Conservation (phyloP, 2,113 vertebrate genomes). For the Heptranchias perlo region DNA sequence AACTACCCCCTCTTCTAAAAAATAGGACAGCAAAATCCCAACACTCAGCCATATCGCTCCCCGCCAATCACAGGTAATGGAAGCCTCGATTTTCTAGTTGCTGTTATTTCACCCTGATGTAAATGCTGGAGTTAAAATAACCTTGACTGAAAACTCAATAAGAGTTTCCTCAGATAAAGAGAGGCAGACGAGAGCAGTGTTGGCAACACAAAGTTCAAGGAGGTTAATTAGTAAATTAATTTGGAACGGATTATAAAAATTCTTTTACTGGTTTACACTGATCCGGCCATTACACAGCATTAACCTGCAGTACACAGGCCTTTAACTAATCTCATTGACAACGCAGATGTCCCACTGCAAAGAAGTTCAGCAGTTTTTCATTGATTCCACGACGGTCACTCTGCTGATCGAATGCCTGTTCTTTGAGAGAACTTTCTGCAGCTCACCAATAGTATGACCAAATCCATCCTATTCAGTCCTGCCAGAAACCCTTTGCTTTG, state of each 20-base stretch:
- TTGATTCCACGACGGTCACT: not conserved
- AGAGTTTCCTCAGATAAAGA: not conserved
- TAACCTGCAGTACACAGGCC: too few relatives aligned
- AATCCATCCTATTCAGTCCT: too few relatives aligned
- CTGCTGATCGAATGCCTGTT: not conserved
- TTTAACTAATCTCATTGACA: not conserved
- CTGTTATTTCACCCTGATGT: too few relatives aligned
- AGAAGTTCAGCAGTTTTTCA: not conserved
- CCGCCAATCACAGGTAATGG: not conserved
- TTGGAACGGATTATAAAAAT: too few relatives aligned
- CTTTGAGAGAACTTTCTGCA: not conserved
- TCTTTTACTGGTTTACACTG: too few relatives aligned
- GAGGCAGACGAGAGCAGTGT: not conserved
- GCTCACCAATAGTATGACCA: not conserved
- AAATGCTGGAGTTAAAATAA: not conserved
- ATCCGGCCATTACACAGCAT: too few relatives aligned
- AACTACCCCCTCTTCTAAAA: not conserved
- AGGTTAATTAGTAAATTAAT: too few relatives aligned
- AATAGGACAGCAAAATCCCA: not conserved
- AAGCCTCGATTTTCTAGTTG: not conserved
- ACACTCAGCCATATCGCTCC: not conserved
- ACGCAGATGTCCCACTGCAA: not conserved
- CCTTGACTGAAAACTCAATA: not conserved
- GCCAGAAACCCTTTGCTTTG: too few relatives aligned
- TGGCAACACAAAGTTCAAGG: not conserved